Conservation (phyloP, 2,113 vertebrate species). For the Coracopsis vasa region DNA sequence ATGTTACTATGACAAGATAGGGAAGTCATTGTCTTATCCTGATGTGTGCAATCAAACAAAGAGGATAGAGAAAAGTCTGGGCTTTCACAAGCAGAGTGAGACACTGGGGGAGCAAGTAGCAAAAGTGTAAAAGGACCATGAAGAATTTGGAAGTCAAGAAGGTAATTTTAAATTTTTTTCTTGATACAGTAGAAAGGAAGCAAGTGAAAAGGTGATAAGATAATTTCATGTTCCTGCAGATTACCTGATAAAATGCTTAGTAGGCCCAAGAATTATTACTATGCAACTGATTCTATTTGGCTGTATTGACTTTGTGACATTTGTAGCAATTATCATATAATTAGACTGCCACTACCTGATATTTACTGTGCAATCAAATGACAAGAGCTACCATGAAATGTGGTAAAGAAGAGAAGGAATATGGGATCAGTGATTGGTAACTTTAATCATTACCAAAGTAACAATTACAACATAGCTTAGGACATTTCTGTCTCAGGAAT, state of each 20-base stretch:
- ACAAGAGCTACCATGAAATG: neutral
- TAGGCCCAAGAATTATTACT: neutral
- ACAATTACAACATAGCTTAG: neutral
- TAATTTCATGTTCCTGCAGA: neutral
- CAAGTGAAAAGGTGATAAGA: neutral
- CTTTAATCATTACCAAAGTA: neutral
- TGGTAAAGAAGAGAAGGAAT: neutral
- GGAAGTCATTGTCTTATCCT: neutral
- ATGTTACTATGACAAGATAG: neutral
- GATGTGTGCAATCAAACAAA: neutral
- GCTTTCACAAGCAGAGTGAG: neutral
- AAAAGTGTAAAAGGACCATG: neutral
- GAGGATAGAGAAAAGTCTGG: neutral
- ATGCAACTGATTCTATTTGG: neutral
- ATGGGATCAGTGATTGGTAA: neutral
- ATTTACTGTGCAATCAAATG: slow-evolving; percentile 17
- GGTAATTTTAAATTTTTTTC: neutral
- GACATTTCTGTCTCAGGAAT: neutral
- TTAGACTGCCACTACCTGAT: neutral
- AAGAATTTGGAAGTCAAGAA: neutral
- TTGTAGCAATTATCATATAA: neutral
- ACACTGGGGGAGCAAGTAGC: neutral
- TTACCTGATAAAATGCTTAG: neutral
- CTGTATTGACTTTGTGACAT: neutral
- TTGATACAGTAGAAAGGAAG: neutral